Base-by-base conservation (phyloP, 2,797 vertebrate genomes). In the Echiichthys vipera region DNA sequence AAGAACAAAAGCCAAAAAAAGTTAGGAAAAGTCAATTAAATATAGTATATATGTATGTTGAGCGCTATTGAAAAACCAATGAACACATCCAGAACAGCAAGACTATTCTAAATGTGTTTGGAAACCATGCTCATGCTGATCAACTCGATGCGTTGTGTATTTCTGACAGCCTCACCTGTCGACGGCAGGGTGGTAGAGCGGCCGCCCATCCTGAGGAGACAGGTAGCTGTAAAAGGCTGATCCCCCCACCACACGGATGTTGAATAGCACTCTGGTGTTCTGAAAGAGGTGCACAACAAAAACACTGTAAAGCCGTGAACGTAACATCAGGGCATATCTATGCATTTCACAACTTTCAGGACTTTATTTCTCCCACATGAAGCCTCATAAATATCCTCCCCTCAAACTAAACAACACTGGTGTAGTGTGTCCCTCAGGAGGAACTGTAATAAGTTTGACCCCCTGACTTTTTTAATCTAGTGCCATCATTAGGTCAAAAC, bases 121-220 rank as follows among this genome's bases (percentile, higher is more conserved):
- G 37, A 49, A 36, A 20, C 22, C 15, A 20, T 11, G 20, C 15
- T 49, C 24, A 29, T 2, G 46, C 45, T 32, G 36, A 13, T 51
- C n/a, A 11, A 36, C 29, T 40, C 8, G 3, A 10, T 9, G 27
- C 36, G n/a, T 24, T 0, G 5, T 46, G 51, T 10, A 13, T 51
- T 55, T 62, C n/a, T 9, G 17, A 22, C 10, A 5, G 11, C 30
- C 95, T 95, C 91, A 99, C 97, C 97, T 96, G 93, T 98, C 96
- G 0, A 99, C 86, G 1, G 96, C 95, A 0, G 96, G 96, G 85
- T 99, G 97, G 87, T 93, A 94, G 65, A 99, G 97, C 0, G 98
- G 98, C 15, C 75, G 93, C 0, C 90, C 85, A n/a, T 98, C 97
- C 87, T 96, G 95, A 0, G 96, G 94, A 29, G 95, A 96, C 68